A percentile compares a stretch with the other conserved stretches of the same genome.
These are phyloP conservation scores for Apodemus speciosus DNA, from an alignment of 2,113 vertebrate genomes.

Conservation along the genomic window DNA sequence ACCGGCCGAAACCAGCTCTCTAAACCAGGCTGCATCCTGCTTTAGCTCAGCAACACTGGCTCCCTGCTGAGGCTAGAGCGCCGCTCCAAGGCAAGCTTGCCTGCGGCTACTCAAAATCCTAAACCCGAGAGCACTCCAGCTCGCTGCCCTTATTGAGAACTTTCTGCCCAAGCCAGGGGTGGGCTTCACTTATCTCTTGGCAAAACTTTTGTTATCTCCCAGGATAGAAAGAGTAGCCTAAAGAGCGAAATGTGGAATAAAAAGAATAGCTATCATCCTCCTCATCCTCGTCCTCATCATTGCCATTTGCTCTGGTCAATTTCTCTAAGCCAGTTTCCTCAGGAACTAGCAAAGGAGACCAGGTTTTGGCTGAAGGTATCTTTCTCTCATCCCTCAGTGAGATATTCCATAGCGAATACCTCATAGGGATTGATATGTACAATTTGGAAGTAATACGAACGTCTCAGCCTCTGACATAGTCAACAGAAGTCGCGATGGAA, in stretches of 20 bases:
- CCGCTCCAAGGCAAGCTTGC: conserved; percentile 38
- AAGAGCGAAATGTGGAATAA: neutral
- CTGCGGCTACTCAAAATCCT: neutral
- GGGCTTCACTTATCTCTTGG: neutral
- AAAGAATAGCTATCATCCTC: neutral
- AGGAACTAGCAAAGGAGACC: neutral
- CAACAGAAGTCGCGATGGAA: neutral
- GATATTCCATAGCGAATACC: neutral
- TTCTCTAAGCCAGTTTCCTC: neutral
- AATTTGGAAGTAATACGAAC: conserved; percentile 5
- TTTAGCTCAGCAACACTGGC: rapidly evolving
- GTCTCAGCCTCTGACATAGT: conserved; percentile 9
- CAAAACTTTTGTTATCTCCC: neutral
- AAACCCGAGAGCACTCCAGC: neutral
- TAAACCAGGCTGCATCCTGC: rapidly evolving
- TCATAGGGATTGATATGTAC: neutral
- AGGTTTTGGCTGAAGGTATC: neutral
- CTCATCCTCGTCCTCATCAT: neutral
- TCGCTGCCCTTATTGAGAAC: neutral
- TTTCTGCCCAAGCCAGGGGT: neutral
- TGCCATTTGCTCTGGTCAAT: neutral
- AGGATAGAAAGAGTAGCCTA: neutral
- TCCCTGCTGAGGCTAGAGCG: neutral
- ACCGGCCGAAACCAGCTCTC: neutral
- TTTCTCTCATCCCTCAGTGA: neutral